Conservation (phyloP, 2,888 invertebrate genomes). For the Empis stercorea region DNA sequence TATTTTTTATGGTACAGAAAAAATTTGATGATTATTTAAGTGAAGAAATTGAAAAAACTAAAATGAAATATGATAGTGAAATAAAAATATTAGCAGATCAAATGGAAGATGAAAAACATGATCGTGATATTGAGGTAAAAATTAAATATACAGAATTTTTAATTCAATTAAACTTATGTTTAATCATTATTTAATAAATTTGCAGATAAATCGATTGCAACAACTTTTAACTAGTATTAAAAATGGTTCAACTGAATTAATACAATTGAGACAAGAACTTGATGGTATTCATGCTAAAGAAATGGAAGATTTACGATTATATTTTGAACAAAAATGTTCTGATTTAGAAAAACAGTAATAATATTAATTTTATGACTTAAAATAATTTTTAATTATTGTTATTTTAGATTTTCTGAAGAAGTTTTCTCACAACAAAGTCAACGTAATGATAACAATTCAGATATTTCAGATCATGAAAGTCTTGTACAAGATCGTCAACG, state of each 20-base stretch:
- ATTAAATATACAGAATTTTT: no score
- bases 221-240: conserved; percentile 45
- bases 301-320: conserved; percentile 65
- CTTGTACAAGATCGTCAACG: conserved; percentile 23
- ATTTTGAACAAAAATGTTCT: conserved; percentile 67
- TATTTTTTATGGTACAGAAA: conserved; percentile 38
- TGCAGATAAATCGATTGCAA: conserved; percentile 31
- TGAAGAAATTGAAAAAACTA: conserved; percentile 41
- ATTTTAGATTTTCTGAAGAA: conserved; percentile 49
- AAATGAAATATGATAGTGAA: conserved; percentile 27
- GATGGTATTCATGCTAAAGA: conserved; percentile 56
- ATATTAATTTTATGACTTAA: neutral
- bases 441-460: conserved; percentile 40
- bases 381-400: conserved; percentile 12
- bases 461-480: conserved; percentile 31
- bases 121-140: conserved; percentile 40
- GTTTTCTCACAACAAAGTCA: conserved; percentile 53
- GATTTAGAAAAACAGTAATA: conserved; percentile 65
- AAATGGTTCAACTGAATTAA: conserved; percentile 44
- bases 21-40: conserved; percentile 43
- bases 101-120: conserved; percentile 45
- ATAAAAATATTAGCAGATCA: conserved; percentile 27
- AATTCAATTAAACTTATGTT: neutral
- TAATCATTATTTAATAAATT: no score
- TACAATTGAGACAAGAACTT: conserved; percentile 45